Base-by-base conservation (phyloP, 37 sponge, comb jelly and placozoan genomes). In the Spongia lamella region DNA sequence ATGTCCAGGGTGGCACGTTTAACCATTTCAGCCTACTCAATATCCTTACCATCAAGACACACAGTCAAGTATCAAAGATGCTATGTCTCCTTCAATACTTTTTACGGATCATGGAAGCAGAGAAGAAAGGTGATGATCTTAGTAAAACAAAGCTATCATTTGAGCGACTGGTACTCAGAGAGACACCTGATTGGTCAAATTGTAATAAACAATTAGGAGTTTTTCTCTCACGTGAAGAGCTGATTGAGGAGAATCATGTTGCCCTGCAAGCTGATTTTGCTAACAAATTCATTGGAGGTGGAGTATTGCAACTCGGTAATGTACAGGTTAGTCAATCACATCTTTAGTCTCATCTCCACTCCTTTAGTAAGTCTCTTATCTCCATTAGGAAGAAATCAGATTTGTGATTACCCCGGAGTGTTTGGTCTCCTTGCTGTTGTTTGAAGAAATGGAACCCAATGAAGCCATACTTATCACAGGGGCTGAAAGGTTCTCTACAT, bases 231-330 rank as follows among this genome's bases (percentile, higher is more conserved):
- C 40, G 35, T 38, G 54, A 54, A 0, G 88, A 78, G 0, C 37
- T 76, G 15, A 87, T 87, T 69, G 88, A 87, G 53, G 77, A 61
- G 25, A 64, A 76, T 31, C 65, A 87, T 60, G 82, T 72, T 0
- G n/a, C 30, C 17, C 53, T 90, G 59, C 89, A 92, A 61, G 89
- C 70, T 14, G 93, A 92, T 59, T 92, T 92, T 77, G 88, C 93
- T 14, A 87, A 86, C 53, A 70, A 69, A 22, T 87, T 80, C 56
- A 88, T 92, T 66, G 93, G 93, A 30, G 93, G 93, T 50, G 93
- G 88, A 14, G 93, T 92, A 22, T 62, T 92, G 47, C 25, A 32
- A 5, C 70, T 73, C 49, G 94, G 94, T n/a, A 80, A 81, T 69
- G 89, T 93, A 3, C 89, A 88, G 61, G 87, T 86, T 55, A 35